Evolutionary conservation across 1,140 invertebrate genomes (phyloP).

Genomic region (Polypedilum vanderplanki): DNA sequence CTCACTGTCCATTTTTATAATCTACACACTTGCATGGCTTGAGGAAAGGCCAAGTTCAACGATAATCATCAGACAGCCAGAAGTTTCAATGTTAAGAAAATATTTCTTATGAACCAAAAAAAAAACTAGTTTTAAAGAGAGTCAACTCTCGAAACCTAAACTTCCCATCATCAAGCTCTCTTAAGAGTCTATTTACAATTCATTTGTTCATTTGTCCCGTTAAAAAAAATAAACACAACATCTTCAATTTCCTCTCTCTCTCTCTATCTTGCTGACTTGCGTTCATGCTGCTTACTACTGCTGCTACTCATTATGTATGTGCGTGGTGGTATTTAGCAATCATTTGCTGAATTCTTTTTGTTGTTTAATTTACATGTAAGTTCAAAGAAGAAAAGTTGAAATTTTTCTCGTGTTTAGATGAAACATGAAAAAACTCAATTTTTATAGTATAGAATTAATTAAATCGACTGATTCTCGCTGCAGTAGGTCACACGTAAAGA

Average conservation of each 20-base stretch:
- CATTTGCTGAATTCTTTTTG: background rate
- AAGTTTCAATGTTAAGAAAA: background rate
- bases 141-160: background rate
- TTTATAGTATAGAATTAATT: background rate
- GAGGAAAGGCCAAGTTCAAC: background rate
- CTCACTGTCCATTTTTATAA: background rate
- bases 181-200: background rate
- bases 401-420: background rate
- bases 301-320: background rate
- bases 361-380: background rate
- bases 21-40: background rate
- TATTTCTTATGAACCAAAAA: background rate
- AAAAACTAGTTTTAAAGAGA: conserved; percentile 14
- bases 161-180: background rate
- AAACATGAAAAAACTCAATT: background rate
- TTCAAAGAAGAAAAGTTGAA: background rate
- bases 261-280: background rate
- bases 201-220: conserved; percentile 17
- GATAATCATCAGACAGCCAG: background rate
- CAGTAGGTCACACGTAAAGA: background rate
- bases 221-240: background rate
- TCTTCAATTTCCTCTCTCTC: background rate
- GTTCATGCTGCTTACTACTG: background rate
- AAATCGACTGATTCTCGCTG: background rate
- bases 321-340: background rate